Evolutionary conservation across 2,888 invertebrate species (phyloP).

Genomic region (Vandiemenella viatica): DNA sequence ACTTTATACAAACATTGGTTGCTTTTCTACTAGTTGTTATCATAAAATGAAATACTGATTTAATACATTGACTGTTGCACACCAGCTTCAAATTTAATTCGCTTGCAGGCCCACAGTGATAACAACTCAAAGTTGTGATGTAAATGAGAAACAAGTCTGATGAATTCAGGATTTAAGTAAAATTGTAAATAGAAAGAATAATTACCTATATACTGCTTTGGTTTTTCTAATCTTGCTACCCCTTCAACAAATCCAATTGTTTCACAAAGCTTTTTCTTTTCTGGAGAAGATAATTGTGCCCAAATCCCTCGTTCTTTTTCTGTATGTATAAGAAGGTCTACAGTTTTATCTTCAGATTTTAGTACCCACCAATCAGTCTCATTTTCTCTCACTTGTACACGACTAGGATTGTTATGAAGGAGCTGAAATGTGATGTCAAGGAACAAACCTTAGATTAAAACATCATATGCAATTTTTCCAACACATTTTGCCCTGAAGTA

Average conservation of each 20-base stretch:
- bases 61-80: too few relatives aligned
- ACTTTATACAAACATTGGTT: too few relatives aligned
- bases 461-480: too few relatives aligned
- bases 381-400: conserved; percentile 27
- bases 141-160: too few relatives aligned
- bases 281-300: conserved; percentile 47
- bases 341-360: conserved; percentile 21
- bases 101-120: too few relatives aligned
- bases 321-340: conserved; percentile 33
- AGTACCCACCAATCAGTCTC: conserved; percentile 36
- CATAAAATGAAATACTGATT: too few relatives aligned
- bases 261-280: conserved; percentile 42
- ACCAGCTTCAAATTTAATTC: too few relatives aligned
- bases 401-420: conserved; percentile 25
- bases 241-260: conserved; percentile 44
- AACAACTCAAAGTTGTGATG: too few relatives aligned
- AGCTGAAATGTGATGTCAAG: conserved; percentile 20
- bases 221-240: conserved; percentile 29
- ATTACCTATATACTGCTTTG: conserved; percentile 42
- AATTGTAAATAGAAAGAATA: neutral
- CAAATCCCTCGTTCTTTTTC: conserved; percentile 39
- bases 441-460: too few relatives aligned
- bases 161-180: too few relatives aligned
- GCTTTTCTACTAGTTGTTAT: too few relatives aligned
- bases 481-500: too few relatives aligned